phyloP scores from a whole-genome alignment of 2,888 invertebrate genomes.

The Eupithecia insigniata region DNA sequence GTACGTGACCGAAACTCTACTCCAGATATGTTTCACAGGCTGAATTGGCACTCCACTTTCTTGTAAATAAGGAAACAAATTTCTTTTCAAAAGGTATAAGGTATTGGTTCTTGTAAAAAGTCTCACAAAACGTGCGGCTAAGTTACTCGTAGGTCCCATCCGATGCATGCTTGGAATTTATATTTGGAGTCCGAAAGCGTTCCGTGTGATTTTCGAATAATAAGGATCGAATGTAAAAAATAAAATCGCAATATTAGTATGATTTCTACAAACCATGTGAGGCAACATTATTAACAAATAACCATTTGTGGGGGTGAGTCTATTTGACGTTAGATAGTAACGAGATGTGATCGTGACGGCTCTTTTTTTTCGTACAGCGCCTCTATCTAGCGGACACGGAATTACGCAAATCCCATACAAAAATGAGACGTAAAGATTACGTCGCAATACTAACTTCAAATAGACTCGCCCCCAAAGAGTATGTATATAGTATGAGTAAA shows the following conservation, averaged over 20 bases:
- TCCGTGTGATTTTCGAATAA: background rate
- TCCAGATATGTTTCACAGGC: conserved; percentile 29
- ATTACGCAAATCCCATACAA: too few relatives aligned
- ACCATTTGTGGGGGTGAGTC: too few relatives aligned
- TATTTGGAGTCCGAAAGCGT: background rate
- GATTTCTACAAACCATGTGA: background rate
- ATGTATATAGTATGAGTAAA: too few relatives aligned
- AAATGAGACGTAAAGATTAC: too few relatives aligned
- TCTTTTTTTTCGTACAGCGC: too few relatives aligned
- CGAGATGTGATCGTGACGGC: too few relatives aligned
- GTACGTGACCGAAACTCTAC: conserved; percentile 38
- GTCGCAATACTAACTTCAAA: too few relatives aligned
- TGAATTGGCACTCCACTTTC: conserved; percentile 34
- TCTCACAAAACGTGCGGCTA: conserved; percentile 20
- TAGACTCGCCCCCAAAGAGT: too few relatives aligned
- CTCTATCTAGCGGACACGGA: too few relatives aligned
- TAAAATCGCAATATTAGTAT: background rate
- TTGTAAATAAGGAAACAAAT: conserved; percentile 29
- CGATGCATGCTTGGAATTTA: conserved; percentile 26
- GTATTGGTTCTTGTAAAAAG: conserved; percentile 33
- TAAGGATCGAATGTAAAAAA: background rate
- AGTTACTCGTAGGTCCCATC: too few relatives aligned
- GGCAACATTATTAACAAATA: background rate
- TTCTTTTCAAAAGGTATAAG: conserved; percentile 22
- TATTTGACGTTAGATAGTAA: too few relatives aligned